A percentile compares a stretch with the other conserved stretches of the same genome.
Evolutionary conservation across 1,140 invertebrate species (phyloP).

Genomic region (Anastrepha ludens): DNA sequence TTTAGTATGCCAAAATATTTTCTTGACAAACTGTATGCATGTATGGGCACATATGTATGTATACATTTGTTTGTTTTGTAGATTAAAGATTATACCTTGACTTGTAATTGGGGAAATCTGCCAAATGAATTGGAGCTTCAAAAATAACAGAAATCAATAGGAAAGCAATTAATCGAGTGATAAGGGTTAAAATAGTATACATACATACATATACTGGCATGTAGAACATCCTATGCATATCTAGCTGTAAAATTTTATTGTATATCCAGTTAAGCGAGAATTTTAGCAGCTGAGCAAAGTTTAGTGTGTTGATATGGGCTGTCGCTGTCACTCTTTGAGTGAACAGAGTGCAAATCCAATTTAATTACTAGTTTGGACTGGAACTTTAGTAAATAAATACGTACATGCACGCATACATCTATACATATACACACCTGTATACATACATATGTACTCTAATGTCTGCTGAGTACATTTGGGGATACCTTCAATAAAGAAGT

Average conservation of each 20-base stretch:
- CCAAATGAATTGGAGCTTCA: not conserved
- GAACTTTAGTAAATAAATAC: not conserved
- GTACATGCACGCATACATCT: no score
- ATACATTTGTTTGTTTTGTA: not conserved
- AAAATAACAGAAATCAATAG: not conserved
- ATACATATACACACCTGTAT: not conserved
- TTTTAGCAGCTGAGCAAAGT: not conserved
- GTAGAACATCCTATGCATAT: not conserved
- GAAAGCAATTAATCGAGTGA: not conserved
- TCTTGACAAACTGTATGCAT: no score
- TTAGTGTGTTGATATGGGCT: not conserved
- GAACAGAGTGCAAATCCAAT: not conserved
- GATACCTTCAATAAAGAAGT: no score
- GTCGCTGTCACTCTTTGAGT: no score
- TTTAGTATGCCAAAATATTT: no score
- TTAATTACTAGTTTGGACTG: not conserved
- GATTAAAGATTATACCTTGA: not conserved
- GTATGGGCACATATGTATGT: not conserved
- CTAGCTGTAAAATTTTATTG: not conserved
- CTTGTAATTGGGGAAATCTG: slow-evolving; percentile 26
- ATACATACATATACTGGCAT: not conserved
- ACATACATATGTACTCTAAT: no score
- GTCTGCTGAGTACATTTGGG: no score
- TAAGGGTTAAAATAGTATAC: not conserved
- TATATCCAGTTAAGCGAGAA: not conserved